A percentile compares a stretch with the other conserved stretches of the same genome.
Conservation (phyloP, 2,797 vertebrate genomes). For the Hoplostethus mediterraneus region DNA sequence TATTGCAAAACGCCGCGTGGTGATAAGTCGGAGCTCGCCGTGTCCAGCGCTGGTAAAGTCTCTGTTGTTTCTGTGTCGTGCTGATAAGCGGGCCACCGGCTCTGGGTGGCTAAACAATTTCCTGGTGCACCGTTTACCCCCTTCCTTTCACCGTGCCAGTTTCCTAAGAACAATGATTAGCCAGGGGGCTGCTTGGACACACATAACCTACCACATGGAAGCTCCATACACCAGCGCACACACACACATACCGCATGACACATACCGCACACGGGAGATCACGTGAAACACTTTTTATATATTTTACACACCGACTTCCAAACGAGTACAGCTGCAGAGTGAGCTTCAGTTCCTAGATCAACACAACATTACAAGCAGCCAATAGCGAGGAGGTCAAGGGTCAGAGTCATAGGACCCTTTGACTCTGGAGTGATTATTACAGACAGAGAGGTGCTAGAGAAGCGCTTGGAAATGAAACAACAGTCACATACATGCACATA, state of each 20-base stretch:
- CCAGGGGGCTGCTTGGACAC: constrained; percentile 50
- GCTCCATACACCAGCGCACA: background rate
- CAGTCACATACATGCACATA: background rate
- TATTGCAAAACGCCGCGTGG: constrained; percentile 73
- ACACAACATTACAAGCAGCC: constrained; percentile 4
- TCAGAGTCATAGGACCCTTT: background rate
- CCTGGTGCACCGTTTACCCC: constrained; percentile 63
- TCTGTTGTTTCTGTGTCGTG: constrained; percentile 72
- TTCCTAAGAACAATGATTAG: constrained; percentile 73
- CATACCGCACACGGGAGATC: background rate
- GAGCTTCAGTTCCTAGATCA: background rate
- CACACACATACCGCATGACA: constrained; percentile 13
- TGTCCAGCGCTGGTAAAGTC: constrained; percentile 65
- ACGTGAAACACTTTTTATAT: background rate
- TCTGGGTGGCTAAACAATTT: constrained; percentile 71
- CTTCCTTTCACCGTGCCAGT: constrained; percentile 40
- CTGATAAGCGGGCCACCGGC: constrained; percentile 74
- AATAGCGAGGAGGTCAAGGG: background rate
- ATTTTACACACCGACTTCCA: background rate
- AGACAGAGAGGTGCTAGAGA: background rate
- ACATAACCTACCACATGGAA: constrained; percentile 34
- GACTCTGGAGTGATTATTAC: constrained; percentile 14
- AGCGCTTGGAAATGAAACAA: background rate
- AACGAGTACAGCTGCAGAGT: background rate
- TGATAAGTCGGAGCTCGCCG: constrained; percentile 77